A percentile compares a stretch with the other conserved stretches of the same genome.
These are phyloP conservation scores for Proisotoma minuta DNA, from an alignment of 2,888 invertebrate genomes.

Conservation along the genomic window DNA sequence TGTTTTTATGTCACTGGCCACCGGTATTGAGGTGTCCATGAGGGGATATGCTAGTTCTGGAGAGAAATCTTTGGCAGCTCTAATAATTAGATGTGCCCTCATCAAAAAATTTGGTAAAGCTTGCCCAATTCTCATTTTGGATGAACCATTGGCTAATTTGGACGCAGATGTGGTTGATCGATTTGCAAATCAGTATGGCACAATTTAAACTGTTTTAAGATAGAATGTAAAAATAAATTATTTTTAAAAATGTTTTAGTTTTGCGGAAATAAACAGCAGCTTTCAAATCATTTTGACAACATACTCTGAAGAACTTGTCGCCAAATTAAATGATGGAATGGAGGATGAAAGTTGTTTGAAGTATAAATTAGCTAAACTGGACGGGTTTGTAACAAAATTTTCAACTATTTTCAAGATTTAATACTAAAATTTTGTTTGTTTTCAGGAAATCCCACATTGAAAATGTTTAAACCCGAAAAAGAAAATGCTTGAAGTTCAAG, in stretches of 20 bases:
- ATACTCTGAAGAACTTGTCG: neutral
- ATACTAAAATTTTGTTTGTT: too few relatives aligned
- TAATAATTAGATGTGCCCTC: neutral
- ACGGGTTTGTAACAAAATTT: too few relatives aligned
- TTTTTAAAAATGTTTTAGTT: neutral
- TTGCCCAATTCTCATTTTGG: neutral
- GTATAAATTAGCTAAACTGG: too few relatives aligned
- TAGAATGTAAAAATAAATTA: neutral
- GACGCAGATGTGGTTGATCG: neutral
- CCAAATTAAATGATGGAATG: neutral
- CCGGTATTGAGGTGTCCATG: too few relatives aligned
- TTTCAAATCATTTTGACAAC: neutral
- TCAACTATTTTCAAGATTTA: too few relatives aligned
- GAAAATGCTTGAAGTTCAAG: too few relatives aligned
- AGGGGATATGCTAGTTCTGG: neutral
- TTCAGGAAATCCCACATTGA: too few relatives aligned
- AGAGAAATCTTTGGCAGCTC: neutral
- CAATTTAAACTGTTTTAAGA: too few relatives aligned
- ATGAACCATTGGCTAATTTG: neutral
- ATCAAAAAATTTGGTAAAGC: neutral
- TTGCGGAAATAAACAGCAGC: neutral
- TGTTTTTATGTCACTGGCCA: too few relatives aligned
- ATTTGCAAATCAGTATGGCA: too few relatives aligned
- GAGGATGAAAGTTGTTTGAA: too few relatives aligned
- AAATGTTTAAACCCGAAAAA: too few relatives aligned